Conservation (phyloP, 2,113 vertebrate genomes). For the Xyrauchen texanus region DNA sequence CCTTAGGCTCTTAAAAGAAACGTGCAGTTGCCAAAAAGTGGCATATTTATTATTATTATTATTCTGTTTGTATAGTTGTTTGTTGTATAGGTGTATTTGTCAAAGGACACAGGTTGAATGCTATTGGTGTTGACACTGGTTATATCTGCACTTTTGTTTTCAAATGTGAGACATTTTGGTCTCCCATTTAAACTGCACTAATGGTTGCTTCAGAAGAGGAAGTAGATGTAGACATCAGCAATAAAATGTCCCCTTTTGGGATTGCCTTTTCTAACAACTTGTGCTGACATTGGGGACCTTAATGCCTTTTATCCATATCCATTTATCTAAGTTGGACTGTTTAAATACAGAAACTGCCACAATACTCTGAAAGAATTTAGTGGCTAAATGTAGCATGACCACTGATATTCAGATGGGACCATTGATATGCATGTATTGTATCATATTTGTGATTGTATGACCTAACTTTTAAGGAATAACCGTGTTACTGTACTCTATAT, state of each 20-base stretch:
- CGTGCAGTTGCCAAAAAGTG: conserved; percentile 30
- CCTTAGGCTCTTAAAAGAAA: conserved; percentile 30
- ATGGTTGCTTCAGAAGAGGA: conserved; percentile 20
- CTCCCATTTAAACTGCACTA: conserved; percentile 24
- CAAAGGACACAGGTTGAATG: neutral
- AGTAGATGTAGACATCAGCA: conserved; percentile 32
- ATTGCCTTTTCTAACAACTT: conserved; percentile 27
- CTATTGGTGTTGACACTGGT: neutral
- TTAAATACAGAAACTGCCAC: conserved; percentile 3
- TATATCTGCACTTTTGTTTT: conserved; percentile 11
- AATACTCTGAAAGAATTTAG: neutral
- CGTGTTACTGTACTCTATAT: conserved; percentile 24
- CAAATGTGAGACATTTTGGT: conserved; percentile 15
- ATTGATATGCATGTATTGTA: conserved; percentile 44
- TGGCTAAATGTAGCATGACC: conserved; percentile 43
- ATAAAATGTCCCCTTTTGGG: conserved; percentile 37
- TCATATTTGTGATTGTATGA: conserved; percentile 20
- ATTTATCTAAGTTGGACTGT: neutral
- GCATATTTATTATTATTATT: conserved; percentile 9
- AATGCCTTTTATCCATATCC: conserved; percentile 33
- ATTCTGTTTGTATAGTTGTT: too few species aligned
- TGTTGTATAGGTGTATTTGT: neutral
- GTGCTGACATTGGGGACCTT: conserved; percentile 3
- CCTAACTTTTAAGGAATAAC: neutral
- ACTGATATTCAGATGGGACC: conserved; percentile 50